Evolutionary conservation across 2,113 vertebrate genomes (phyloP).

Genomic region (Alces alces): DNA sequence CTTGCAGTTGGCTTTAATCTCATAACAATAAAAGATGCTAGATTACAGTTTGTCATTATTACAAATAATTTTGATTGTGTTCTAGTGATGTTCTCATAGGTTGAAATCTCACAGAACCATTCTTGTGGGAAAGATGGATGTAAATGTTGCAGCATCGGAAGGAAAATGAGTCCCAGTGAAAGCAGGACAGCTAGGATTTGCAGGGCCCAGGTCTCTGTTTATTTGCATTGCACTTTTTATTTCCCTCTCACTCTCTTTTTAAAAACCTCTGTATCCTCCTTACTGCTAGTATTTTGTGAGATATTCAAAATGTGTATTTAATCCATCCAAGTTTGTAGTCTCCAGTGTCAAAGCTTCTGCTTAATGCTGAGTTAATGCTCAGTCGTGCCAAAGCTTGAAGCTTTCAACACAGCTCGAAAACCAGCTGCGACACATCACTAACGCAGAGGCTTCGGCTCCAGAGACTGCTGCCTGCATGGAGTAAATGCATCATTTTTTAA

Average conservation of each 20-base stretch:
- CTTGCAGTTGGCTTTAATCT: background rate
- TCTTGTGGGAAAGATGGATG: background rate
- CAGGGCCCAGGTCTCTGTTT: background rate
- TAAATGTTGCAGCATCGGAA: background rate
- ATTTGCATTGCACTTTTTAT: background rate
- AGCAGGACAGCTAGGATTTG: background rate
- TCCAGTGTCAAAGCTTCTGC: constrained; percentile 50
- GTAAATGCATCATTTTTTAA: constrained; percentile 53
- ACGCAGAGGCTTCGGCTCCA: constrained; percentile 32
- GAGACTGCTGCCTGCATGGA: constrained; percentile 49
- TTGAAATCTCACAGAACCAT: background rate
- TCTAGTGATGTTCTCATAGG: background rate
- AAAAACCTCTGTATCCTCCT: background rate
- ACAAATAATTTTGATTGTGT: background rate
- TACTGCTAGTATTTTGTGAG: constrained; percentile 2
- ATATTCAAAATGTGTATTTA: constrained; percentile 65
- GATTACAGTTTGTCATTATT: background rate
- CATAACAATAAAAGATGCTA: background rate
- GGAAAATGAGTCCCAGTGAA: background rate
- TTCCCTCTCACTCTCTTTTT: background rate
- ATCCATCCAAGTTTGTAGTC: constrained; percentile 47
- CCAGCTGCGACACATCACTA: constrained; percentile 66
- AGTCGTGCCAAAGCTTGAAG: constrained; percentile 60
- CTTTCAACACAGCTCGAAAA: constrained; percentile 56
- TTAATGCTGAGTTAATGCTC: constrained; percentile 66